These are phyloP conservation scores for Ceratitis capitata DNA, from an alignment of 1,140 invertebrate genomes.

Conservation along the genomic window DNA sequence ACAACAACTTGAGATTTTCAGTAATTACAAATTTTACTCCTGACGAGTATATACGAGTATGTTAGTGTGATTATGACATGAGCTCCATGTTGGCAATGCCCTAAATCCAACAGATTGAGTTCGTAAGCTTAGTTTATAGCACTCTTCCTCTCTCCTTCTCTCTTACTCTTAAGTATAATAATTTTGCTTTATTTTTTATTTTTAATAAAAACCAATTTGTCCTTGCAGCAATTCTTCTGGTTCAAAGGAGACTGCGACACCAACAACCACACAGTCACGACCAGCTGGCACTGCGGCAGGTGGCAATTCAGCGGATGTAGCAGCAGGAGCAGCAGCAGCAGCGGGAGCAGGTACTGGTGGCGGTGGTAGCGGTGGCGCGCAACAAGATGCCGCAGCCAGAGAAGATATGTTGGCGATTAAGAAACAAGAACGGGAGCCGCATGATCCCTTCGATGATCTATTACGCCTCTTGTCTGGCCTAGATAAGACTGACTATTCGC, in stretches of 20 bases:
- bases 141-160: no score
- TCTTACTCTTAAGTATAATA: no score
- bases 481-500: constrained; percentile 52
- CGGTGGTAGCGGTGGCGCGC: constrained; percentile 44
- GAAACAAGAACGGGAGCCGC: constrained; percentile 54
- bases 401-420: constrained; percentile 50
- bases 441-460: constrained; percentile 72
- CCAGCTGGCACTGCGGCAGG: constrained; percentile 40
- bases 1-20: constrained; percentile 1
- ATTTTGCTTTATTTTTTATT: no score
- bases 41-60: no score
- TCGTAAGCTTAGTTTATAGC: no score
- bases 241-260: constrained; percentile 63
- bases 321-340: neutral
- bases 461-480: constrained; percentile 65
- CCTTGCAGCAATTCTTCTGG: constrained; percentile 61
- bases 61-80: no score
- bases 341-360: constrained; percentile 40
- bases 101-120: neutral
- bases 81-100: neutral
- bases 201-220: constrained; percentile 34
- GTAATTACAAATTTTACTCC: constrained; percentile 20
- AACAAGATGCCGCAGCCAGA: constrained; percentile 34
- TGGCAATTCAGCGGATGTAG: constrained; percentile 44
- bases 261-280: constrained; percentile 42